Percentiles rank a stretch among this genome's conserved stretches.
Conservation (phyloP, 1,140 invertebrate genomes). For the Forficula auricularia region DNA sequence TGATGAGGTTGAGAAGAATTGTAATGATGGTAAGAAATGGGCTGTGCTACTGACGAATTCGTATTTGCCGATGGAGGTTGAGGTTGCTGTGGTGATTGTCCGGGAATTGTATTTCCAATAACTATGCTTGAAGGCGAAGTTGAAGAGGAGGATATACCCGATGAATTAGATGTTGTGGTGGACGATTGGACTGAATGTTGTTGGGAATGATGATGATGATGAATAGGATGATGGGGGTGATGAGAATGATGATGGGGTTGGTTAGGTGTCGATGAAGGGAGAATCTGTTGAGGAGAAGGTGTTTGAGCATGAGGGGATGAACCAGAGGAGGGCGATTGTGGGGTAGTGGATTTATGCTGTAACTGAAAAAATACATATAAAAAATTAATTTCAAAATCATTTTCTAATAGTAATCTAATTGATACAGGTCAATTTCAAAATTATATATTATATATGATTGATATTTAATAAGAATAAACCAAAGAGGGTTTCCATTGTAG, state of each 20-base stretch:
- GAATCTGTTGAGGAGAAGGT: neutral
- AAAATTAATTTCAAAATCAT: too few species aligned
- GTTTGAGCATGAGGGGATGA: neutral
- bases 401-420: too few species aligned
- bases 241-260: neutral
- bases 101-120: conserved; percentile 13
- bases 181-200: conserved; percentile 11
- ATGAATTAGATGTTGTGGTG: neutral
- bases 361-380: conserved; percentile 4
- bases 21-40: too few species aligned
- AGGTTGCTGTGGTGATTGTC: conserved; percentile 26
- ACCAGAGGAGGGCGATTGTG: conserved; percentile 2
- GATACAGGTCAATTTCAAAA: too few species aligned
- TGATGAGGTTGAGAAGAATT: conserved; percentile 23
- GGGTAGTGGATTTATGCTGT: conserved; percentile 5
- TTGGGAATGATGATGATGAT: neutral
- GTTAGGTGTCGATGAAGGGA: neutral
- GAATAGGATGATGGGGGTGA: neutral
- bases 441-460: too few species aligned
- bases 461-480: too few species aligned
- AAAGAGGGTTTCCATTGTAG: too few species aligned
- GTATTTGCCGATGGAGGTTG: conserved; percentile 21
- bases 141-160: neutral
- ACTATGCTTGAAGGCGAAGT: neutral
- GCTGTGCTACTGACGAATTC: neutral